These are phyloP conservation scores for Cassiopea andromeda DNA, from an alignment of 30 jellyfish, hydroid and myxozoan genomes.

Conservation along the genomic window DNA sequence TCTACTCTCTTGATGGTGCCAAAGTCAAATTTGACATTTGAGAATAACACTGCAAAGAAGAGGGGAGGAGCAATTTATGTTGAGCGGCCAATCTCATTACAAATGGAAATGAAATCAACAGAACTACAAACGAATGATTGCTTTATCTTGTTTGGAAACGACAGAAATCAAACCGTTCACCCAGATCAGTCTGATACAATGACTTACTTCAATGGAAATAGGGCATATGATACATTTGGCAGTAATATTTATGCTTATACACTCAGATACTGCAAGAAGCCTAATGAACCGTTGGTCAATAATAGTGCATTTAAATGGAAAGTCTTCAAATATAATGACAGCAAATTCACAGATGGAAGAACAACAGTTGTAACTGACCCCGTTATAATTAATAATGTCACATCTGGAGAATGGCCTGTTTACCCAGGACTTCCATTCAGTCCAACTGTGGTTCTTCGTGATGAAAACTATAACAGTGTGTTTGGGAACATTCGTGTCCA, in stretches of 20 bases:
- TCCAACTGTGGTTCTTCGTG: constrained; percentile 64
- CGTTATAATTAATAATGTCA: constrained; percentile 13
- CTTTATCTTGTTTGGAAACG: constrained; percentile 52
- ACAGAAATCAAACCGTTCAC: not conserved
- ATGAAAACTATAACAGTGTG: constrained; percentile 70
- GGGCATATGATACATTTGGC: constrained; percentile 81
- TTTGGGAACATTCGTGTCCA: constrained; percentile 45
- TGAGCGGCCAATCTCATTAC: constrained; percentile 64
- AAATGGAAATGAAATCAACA: constrained; percentile 72
- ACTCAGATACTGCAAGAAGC: constrained; percentile 57
- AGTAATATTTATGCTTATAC: constrained; percentile 73
- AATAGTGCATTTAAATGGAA: constrained; percentile 77
- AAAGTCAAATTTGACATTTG: constrained; percentile 32
- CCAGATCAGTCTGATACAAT: constrained; percentile 61
- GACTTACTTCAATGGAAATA: constrained; percentile 50
- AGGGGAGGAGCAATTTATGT: constrained; percentile 87
- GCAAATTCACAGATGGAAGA: constrained; percentile 24
- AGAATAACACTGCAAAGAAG: constrained; percentile 65
- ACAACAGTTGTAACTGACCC: constrained; percentile 76
- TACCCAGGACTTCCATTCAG: constrained; percentile 71
- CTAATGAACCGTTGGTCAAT: constrained; percentile 43
- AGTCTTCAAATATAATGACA: constrained; percentile 38
- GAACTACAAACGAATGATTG: constrained; percentile 67
- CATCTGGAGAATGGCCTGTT: constrained; percentile 66
- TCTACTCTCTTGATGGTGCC: constrained; percentile 41